Base-by-base conservation (phyloP, 2,113 vertebrate species). In the Hippocampus abdominalis region DNA sequence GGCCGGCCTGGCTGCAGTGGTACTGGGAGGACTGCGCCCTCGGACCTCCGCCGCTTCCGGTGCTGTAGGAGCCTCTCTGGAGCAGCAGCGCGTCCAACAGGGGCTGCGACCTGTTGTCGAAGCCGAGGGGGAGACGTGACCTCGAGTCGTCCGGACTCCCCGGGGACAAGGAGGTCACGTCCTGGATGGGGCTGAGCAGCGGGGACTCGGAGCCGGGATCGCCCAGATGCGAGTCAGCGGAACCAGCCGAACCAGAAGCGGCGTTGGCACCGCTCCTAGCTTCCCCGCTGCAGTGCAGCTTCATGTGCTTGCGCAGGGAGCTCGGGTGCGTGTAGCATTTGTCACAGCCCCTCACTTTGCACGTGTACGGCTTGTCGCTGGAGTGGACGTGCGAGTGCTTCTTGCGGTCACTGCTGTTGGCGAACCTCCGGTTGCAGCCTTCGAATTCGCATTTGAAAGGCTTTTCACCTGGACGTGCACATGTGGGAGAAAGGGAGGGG, bases 391-490 rank as follows among this genome's bases (percentile, higher is more conserved):
- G 85, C 64, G 87, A 90, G 42, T 89, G 92, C 72, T 85, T 92
- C 88, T 91, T 90, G 73, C 88, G 61, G 86, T 92, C 89, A 66
- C 85, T 88, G 87, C 90, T 92, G 88, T 91, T 93, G 56, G 90
- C 90, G 76, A 93, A 92, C 63, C 85, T 84, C 83, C 90, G 90
- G 80, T 82, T 90, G 85, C 88, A 92, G 82, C 90, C 89, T 46
- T 92, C 74, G 78, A 92, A 94, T 79, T 92, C 92, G 40, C 91
- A 92, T 82, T 89, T 89, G 85, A 93, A 93, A 54, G 89, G 88
- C 84, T 92, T 93, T 84, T 93, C 76, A 90, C 92, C 92, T 92
- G 88, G 87, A 91, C 68, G 77, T 85, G 81, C 80, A 89, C 60
- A 89, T 49, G 61, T 53, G 88, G 73, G 83, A 81, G 89, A 81